A percentile compares a stretch with the other conserved stretches of the same genome.
Evolutionary conservation across 2,888 invertebrate genomes (phyloP).

Genomic region (Eupithecia subfuscata): DNA sequence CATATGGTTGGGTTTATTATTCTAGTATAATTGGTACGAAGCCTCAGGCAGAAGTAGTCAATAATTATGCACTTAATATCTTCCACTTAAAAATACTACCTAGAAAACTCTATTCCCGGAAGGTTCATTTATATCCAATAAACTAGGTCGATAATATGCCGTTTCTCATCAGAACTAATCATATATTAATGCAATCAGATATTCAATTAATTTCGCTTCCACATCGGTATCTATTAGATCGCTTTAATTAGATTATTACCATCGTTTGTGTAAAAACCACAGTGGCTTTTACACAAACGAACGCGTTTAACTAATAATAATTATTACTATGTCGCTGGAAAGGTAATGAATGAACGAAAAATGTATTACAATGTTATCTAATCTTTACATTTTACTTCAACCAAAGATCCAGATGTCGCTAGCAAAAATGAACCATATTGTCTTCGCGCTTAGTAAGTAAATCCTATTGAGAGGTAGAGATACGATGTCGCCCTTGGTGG

Average conservation of each 20-base stretch:
- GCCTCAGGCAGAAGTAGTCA: not conserved
- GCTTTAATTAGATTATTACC: not conserved
- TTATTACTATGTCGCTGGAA: not conserved
- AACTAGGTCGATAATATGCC: constrained; percentile 5
- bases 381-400: no score
- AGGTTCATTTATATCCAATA: not conserved
- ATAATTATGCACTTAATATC: not conserved
- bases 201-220: constrained; percentile 3
- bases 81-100: not conserved
- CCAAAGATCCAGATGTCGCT: no score
- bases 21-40: not conserved
- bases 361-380: no score
- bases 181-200: constrained; percentile 15
- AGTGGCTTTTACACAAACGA: not conserved
- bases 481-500: no score
- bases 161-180: constrained; percentile 6
- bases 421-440: no score
- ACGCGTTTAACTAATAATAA: not conserved
- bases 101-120: not conserved
- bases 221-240: not conserved
- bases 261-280: not conserved
- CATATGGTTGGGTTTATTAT: not conserved
- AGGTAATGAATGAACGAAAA: not conserved
- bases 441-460: no score
- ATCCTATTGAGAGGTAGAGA: no score